These are phyloP conservation scores for Lerema accius DNA, from an alignment of 1,140 invertebrate species.

Conservation along the genomic window DNA sequence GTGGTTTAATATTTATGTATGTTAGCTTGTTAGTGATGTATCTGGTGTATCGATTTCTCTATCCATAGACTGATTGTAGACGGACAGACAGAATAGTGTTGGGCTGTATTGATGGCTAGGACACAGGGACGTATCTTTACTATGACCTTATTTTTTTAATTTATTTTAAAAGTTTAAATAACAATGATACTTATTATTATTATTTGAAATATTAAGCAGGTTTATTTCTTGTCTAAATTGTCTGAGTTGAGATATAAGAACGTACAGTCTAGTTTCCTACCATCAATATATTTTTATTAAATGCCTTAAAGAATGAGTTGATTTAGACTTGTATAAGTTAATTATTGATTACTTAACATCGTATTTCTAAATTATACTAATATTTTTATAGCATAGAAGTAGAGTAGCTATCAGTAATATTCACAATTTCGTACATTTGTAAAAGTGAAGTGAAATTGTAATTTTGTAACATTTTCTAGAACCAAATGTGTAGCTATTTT, in stretches of 20 bases:
- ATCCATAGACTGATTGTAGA: background rate
- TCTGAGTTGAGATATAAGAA: no score
- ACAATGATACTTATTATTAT: no score
- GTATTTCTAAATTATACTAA: constrained; percentile 1
- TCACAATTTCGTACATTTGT: background rate
- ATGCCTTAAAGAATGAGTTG: background rate
- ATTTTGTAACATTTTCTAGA: constrained; percentile 15
- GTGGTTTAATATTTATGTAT: background rate
- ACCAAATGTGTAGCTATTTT: constrained; percentile 20
- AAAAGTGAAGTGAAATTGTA: constrained; percentile 9
- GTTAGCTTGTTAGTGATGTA: background rate
- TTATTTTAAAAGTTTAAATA: no score
- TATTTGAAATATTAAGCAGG: no score
- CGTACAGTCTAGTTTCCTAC: background rate
- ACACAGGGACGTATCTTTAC: background rate
- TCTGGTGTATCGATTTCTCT: constrained; percentile 1
- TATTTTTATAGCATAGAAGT: background rate
- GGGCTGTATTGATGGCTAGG: background rate
- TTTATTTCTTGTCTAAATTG: no score
- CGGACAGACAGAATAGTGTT: background rate
- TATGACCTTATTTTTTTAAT: no score
- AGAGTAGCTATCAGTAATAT: background rate
- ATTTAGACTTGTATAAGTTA: background rate
- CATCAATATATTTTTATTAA: background rate
- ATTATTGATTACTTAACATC: background rate